A percentile compares a stretch with the other conserved stretches of the same genome.
Conservation (phyloP, 2,113 vertebrate species). For the Sporophila hypoxantha region DNA sequence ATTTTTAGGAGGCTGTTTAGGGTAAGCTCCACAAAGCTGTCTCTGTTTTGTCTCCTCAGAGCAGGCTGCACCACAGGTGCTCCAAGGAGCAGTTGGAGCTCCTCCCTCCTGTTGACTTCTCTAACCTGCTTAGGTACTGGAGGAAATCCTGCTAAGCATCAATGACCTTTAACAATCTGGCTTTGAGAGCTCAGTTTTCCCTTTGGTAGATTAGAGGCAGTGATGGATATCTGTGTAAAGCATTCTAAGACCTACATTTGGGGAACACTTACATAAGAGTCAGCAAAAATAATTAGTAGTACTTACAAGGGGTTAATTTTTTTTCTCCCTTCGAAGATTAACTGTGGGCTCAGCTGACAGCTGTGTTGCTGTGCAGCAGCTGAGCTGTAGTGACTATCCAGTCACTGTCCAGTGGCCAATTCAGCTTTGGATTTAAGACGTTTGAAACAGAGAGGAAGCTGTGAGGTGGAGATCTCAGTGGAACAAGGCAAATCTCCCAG, state of each 20-base stretch:
- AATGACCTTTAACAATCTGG: slow-evolving; percentile 48
- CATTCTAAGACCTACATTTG: slow-evolving; percentile 37
- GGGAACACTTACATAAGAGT: slow-evolving; percentile 43
- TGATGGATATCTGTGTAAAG: slow-evolving; percentile 28
- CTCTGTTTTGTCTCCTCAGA: not conserved
- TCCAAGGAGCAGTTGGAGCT: not conserved
- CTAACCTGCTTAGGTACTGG: slow-evolving; percentile 30
- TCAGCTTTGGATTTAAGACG: not conserved
- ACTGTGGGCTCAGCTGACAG: slow-evolving; percentile 3
- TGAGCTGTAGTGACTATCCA: not conserved
- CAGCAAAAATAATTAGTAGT: slow-evolving; percentile 38
- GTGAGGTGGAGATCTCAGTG: not conserved
- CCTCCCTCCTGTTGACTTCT: slow-evolving; percentile 15
- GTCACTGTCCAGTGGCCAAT: not conserved
- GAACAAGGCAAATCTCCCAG: not conserved
- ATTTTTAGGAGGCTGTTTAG: not conserved
- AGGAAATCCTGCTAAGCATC: slow-evolving; percentile 44
- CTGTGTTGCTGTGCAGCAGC: not conserved
- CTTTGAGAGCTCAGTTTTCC: slow-evolving; percentile 51
- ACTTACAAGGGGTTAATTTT: slow-evolving; percentile 43
- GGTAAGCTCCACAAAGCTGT: not conserved
- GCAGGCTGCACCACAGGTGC: not conserved
- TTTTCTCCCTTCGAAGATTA: not conserved
- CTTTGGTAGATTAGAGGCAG: slow-evolving; percentile 33
- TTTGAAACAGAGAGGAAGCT: not conserved